Evolutionary conservation across 2,797 vertebrate genomes (phyloP), one percentile per base, ranked within the genome.

Genomic region (Chaetodon trifasciatus): DNA sequence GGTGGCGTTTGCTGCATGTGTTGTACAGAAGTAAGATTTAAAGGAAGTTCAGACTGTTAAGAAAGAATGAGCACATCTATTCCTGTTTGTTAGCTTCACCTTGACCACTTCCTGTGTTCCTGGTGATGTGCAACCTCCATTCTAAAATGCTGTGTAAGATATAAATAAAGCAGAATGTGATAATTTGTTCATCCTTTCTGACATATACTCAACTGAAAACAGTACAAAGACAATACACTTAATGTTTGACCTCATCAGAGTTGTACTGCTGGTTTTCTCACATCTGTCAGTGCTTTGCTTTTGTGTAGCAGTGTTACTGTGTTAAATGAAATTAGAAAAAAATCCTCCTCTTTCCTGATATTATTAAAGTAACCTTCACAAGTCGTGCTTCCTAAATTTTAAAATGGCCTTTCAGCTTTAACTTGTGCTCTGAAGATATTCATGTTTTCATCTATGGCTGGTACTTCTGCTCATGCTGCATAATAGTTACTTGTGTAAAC

Each of bases 271-370:
- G 61, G 44, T 67, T 57, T 55, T 50, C 52, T 76, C 37, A 70
- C 10, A 69, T 62, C 12, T 58, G 23, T 73, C 28, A 28, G 19
- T 40, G 66, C 35, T 79, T 55, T 44, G 39, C 12, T 72, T 78
- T 66, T 11, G 32, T 49, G 17, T 46, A 35, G 44, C 24, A 58
- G 2, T 49, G 5, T 37, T 66, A 40, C 49, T 47, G 3, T 46
- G 19, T 46, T 16, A 10, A 47, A 63, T 44, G 3, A 64, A 70
- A 58, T 19, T 7, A 64, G 28, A 19, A 64, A 6, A 19, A 39
- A 57, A 47, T 23, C 1, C 11, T 32, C 5, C 42, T 78, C 5
- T 55, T 70, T 64, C 16, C 37, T 32, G 5, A 28, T 60, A 42
- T 47, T 24, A 46, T 23, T 19, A 58, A 58, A 68, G 5, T 50